Conservation (phyloP, 1,140 invertebrate species). For the Megalonaias nervosa region DNA sequence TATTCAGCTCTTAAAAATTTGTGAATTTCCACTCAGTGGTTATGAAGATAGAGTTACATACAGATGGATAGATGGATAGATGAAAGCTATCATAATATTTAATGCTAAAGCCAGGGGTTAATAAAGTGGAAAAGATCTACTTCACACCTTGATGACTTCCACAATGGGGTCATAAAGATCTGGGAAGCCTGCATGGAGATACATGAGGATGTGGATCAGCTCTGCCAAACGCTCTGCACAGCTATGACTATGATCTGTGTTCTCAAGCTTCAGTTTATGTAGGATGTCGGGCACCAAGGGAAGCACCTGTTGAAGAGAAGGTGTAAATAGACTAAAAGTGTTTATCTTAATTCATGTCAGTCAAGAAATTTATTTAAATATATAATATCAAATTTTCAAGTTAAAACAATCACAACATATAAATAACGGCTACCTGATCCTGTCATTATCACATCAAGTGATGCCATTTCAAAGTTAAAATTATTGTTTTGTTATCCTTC, state of each 20-base stretch:
- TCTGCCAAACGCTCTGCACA: slow-evolving; percentile 44
- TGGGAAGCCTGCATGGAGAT: slow-evolving; percentile 67
- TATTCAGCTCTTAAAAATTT: no score
- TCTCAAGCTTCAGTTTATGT: slow-evolving; percentile 36
- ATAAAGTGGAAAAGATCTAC: neutral
- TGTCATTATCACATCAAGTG: neutral
- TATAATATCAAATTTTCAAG: no score
- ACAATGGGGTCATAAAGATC: slow-evolving; percentile 68
- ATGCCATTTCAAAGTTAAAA: neutral
- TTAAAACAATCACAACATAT: no score
- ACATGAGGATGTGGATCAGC: slow-evolving; percentile 62
- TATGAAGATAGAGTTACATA: no score
- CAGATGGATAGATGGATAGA: no score
- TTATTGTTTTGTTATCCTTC: no score
- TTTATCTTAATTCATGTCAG: neutral
- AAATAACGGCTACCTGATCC: neutral
- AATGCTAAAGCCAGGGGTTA: neutral
- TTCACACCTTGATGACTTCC: slow-evolving; percentile 61
- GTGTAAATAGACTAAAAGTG: neutral
- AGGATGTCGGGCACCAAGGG: slow-evolving; percentile 44
- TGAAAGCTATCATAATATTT: no score
- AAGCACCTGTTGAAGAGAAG: slow-evolving; percentile 50
- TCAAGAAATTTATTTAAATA: no score
- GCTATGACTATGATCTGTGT: slow-evolving; percentile 23
- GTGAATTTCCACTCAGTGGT: no score